Percentiles rank a stretch among this genome's conserved stretches.
Evolutionary conservation across 2,888 invertebrate species (phyloP).

Genomic region (Limnephilus auricula): DNA sequence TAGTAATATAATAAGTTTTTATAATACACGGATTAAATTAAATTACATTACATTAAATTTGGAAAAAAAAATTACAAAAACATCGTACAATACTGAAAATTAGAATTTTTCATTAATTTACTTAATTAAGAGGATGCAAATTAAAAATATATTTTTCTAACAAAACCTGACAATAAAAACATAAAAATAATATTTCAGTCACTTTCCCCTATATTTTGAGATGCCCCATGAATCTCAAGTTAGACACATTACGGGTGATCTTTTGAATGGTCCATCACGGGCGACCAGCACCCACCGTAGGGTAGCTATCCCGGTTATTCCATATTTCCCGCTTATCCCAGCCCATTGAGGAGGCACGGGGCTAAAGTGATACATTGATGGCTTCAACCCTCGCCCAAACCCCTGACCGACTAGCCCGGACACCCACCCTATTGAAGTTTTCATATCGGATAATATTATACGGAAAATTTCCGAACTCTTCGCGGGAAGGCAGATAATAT

Average conservation of each 20-base stretch:
- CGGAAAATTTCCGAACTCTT: slow-evolving; percentile 47
- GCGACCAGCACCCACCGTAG: slow-evolving; percentile 11
- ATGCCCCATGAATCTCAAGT: slow-evolving; percentile 48
- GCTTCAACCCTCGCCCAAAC: slow-evolving; percentile 39
- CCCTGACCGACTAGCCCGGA: slow-evolving; percentile 51
- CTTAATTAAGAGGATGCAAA: background rate
- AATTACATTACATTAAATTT: too few species aligned
- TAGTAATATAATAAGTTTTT: too few species aligned
- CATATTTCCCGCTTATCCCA: slow-evolving; percentile 44
- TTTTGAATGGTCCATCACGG: slow-evolving; percentile 55
- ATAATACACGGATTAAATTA: background rate
- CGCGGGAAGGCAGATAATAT: background rate
- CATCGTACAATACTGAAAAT: too few species aligned
- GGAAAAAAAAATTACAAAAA: too few species aligned
- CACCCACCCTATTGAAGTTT: slow-evolving; percentile 48
- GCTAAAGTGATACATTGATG: slow-evolving; percentile 59
- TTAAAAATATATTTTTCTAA: background rate
- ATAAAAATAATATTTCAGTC: background rate
- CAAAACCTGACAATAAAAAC: background rate
- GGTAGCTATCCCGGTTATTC: slow-evolving; percentile 9
- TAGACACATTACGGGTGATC: slow-evolving; percentile 54
- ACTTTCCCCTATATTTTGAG: background rate
- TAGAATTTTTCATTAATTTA: background rate
- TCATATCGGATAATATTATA: slow-evolving; percentile 53
- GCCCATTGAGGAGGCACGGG: slow-evolving; percentile 52